Conservation (phyloP, 2,888 invertebrate genomes). For the Drosophila eohydei region DNA sequence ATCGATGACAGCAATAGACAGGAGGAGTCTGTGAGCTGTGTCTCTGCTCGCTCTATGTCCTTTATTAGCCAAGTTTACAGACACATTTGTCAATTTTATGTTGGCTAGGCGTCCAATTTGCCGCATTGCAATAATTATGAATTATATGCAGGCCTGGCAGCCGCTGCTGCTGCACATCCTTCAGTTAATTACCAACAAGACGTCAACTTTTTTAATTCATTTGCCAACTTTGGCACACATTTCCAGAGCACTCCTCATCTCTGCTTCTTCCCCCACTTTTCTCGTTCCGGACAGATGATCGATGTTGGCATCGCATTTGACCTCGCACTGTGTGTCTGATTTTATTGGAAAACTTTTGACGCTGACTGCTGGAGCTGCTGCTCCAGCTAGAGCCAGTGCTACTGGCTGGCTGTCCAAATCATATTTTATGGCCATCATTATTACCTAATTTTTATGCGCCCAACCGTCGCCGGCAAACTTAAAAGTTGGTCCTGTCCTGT, state of each 20-base stretch:
- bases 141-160: constrained; percentile 57
- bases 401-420: constrained; percentile 59
- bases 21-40: neutral
- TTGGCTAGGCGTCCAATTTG: constrained; percentile 66
- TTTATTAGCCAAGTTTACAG: constrained; percentile 82
- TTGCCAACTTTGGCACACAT: constrained; percentile 62
- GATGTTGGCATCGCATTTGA: constrained; percentile 71
- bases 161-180: constrained; percentile 18
- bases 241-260: constrained; percentile 1
- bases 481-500: constrained; percentile 63
- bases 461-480: constrained; percentile 46
- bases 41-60: constrained; percentile 27
- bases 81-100: constrained; percentile 83
- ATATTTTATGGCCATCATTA: constrained; percentile 80
- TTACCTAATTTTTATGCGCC: constrained; percentile 77
- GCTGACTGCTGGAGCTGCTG: neutral
- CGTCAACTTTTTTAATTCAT: constrained; percentile 76
- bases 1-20: constrained; percentile 28
- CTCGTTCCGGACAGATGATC: constrained; percentile 53
- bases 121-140: constrained; percentile 81
- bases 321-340: constrained; percentile 71
- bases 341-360: constrained; percentile 78
- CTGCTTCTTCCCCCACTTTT: neutral
- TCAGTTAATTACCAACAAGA: constrained; percentile 70
- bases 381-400: neutral